Conservation (phyloP, 2,888 invertebrate genomes). For the Salticus scenicus region DNA sequence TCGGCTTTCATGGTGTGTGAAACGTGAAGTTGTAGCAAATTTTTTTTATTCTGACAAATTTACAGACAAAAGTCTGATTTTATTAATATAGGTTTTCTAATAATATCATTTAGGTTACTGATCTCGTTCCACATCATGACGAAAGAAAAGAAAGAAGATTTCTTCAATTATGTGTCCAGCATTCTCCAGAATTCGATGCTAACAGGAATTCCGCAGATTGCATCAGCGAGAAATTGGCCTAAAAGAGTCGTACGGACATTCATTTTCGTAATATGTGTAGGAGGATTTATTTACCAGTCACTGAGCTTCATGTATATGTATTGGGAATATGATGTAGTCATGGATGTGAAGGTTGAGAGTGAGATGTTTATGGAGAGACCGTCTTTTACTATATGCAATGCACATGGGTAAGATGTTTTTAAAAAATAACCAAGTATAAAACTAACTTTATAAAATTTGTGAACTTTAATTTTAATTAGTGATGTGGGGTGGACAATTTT, state of each 20-base stretch:
- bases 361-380: constrained; percentile 13
- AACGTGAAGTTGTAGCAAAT: no score
- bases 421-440: no score
- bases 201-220: constrained; percentile 57
- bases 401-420: constrained; percentile 46
- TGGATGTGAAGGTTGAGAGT: constrained; percentile 34
- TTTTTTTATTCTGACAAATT: no score
- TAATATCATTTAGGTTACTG: no score
- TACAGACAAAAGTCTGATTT: no score
- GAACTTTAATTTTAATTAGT: no score
- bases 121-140: no score
- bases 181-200: constrained; percentile 57
- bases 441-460: no score
- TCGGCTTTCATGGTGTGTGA: no score
- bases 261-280: constrained; percentile 46
- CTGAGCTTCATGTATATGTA: constrained; percentile 43
- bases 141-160: no score
- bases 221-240: not conserved
- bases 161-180: not conserved
- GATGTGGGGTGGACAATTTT: no score
- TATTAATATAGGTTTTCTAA: no score
- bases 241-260: constrained; percentile 31
- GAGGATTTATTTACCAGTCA: constrained; percentile 55
- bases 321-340: constrained; percentile 37
- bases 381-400: constrained; percentile 28